Evolutionary conservation across 2,113 vertebrate genomes (phyloP).

Genomic region (Suncus etruscus): DNA sequence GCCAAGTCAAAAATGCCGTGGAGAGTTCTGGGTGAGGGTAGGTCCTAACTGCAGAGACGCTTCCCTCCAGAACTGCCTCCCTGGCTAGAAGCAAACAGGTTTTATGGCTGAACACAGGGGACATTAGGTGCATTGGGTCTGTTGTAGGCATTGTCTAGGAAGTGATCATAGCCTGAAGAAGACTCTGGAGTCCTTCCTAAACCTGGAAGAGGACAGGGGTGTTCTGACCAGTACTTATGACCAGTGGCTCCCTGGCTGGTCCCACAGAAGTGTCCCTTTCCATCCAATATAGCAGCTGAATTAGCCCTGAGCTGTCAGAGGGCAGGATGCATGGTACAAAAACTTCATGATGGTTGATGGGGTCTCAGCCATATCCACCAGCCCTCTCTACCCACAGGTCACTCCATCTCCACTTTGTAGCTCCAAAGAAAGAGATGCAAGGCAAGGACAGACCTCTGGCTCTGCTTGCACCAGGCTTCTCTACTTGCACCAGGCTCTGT

Average conservation of each 20-base stretch:
- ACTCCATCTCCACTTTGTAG: neutral
- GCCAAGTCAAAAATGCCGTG: neutral
- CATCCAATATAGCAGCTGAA: neutral
- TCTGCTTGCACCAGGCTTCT: too few relatives aligned
- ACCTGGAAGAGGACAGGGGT: neutral
- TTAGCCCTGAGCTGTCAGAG: neutral
- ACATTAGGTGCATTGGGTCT: rapidly evolving
- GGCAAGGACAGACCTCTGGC: neutral
- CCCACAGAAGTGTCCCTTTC: too few relatives aligned
- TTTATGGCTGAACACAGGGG: too few relatives aligned
- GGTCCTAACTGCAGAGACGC: neutral
- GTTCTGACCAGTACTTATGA: neutral
- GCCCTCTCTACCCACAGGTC: neutral
- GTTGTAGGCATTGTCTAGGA: neutral
- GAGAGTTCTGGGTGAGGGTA: neutral
- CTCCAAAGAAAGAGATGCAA: neutral
- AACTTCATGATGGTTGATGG: neutral
- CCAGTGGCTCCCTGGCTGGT: neutral
- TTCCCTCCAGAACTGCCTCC: neutral
- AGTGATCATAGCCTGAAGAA: neutral
- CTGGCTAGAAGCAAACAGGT: too few relatives aligned
- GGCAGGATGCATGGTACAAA: too few relatives aligned
- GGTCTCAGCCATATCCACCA: neutral
- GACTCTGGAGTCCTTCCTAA: neutral
- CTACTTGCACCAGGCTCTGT: neutral